Base-by-base conservation (phyloP, 2,888 invertebrate genomes). In the Eupithecia tripunctaria region DNA sequence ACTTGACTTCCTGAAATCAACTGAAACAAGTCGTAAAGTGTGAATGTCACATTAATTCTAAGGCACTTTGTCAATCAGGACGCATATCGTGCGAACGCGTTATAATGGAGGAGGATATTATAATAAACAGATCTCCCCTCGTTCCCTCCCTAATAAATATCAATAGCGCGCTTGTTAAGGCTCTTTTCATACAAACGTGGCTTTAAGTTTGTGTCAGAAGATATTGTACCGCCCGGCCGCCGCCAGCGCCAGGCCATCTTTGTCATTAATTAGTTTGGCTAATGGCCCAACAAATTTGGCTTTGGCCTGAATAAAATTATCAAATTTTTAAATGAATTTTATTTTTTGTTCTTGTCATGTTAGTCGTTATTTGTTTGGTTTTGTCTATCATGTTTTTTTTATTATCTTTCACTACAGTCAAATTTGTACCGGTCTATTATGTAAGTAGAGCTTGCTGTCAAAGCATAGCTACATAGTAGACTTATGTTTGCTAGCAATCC, bases 121-220 rank as follows among this genome's bases (percentile, higher is more conserved):
- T 93, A 94, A 93, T 94, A 93, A 94, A 94, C 93, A 92, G 92
- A 91, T 89, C 89, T 86, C 92, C 92, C 92, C 93, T 91, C 89
- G 81, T 79, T 84, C 88, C 89, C 90, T 90, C 90, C 89, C 91
- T 91, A 93, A 93, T 92, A 93, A 93, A 93, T 94, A 93, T 93
- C 92, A 94, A 94, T 93, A 90, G 64, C 21, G 36, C 38, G 38
- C 21, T 21, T 2, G 38, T 32, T 14, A 32, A n/a, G n/a, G 36
- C 38, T 25, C 38, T 64, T 64, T 64, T 25, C 64, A 64, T 64
- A 64, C 64, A 38, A 38, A 64, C 38, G 38, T 38, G 38, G 56
- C 5, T 21, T 47, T 21, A 21, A 12, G 12, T 51, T 21, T 56
- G 25, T 14, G 56, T 56, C 25, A 10, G 51, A 21, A 21, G 21